Percentiles rank a stretch among this genome's conserved stretches.
Conservation (phyloP, 1,140 invertebrate species). For the Microplitis demolitor region DNA sequence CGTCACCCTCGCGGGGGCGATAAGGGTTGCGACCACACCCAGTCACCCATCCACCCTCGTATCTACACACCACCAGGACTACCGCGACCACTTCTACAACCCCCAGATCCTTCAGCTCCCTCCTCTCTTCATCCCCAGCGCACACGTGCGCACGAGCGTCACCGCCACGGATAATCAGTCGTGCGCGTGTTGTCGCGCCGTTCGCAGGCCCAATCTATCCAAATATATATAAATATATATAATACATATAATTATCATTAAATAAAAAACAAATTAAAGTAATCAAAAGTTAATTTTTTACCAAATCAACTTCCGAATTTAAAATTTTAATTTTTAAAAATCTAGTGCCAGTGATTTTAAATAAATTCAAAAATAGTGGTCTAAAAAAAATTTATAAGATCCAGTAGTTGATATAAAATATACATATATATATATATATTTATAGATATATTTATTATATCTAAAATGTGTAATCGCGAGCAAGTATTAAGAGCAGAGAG, state of each 20-base stretch:
- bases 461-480: no score
- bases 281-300: no score
- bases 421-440: no score
- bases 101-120: constrained; percentile 4
- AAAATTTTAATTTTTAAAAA: no score
- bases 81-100: constrained; percentile 20
- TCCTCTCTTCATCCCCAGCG: background rate
- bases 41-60: constrained; percentile 37
- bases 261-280: no score
- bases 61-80: constrained; percentile 20
- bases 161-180: constrained; percentile 42
- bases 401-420: constrained; percentile 1
- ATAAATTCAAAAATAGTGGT: background rate
- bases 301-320: no score
- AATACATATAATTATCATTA: no score
- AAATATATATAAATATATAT: background rate
- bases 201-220: constrained; percentile 2
- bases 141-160: constrained; percentile 56
- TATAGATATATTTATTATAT: no score
- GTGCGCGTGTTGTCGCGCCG: constrained; percentile 41
- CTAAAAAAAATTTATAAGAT: background rate
- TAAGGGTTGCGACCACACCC: constrained; percentile 41
- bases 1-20: constrained; percentile 44
- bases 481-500: background rate
- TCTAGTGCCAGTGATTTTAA: background rate